Conservation (phyloP, 2,888 invertebrate species). For the Dorcus hopei region DNA sequence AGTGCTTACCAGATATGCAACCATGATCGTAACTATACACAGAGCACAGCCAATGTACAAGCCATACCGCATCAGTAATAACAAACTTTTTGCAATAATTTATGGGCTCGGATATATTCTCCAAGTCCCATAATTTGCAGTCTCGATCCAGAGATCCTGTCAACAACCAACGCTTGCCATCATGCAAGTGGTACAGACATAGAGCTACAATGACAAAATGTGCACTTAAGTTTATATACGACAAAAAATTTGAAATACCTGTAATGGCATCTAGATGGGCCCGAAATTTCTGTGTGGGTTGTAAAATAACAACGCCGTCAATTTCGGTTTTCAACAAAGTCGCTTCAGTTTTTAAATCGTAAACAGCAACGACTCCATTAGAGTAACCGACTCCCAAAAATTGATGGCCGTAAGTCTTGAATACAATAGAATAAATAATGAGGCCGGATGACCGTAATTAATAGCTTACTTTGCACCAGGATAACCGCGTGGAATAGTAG, state of each 20-base stretch:
- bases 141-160: slow-evolving; percentile 65
- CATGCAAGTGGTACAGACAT: slow-evolving; percentile 47
- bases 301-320: slow-evolving; percentile 49
- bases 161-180: slow-evolving; percentile 62
- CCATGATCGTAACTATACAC: slow-evolving; percentile 49
- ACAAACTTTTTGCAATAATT: slow-evolving; percentile 44
- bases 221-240: background rate
- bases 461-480: slow-evolving; percentile 50
- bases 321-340: slow-evolving; percentile 49
- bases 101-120: slow-evolving; percentile 46
- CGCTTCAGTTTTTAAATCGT: slow-evolving; percentile 56
- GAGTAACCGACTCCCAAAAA: slow-evolving; percentile 65
- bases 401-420: slow-evolving; percentile 54
- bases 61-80: slow-evolving; percentile 53
- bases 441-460: background rate
- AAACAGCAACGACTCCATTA: slow-evolving; percentile 65
- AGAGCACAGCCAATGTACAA: slow-evolving; percentile 53
- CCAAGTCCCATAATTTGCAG: slow-evolving; percentile 69
- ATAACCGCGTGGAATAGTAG: slow-evolving; percentile 54
- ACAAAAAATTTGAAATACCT: slow-evolving; percentile 47
- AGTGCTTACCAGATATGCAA: slow-evolving; percentile 37
- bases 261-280: slow-evolving; percentile 59
- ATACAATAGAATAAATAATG: slow-evolving; percentile 26
- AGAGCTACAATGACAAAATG: slow-evolving; percentile 39
- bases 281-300: slow-evolving; percentile 59